Conservation (phyloP, 2,113 vertebrate genomes). For the Gymnobelideus leadbeateri region DNA sequence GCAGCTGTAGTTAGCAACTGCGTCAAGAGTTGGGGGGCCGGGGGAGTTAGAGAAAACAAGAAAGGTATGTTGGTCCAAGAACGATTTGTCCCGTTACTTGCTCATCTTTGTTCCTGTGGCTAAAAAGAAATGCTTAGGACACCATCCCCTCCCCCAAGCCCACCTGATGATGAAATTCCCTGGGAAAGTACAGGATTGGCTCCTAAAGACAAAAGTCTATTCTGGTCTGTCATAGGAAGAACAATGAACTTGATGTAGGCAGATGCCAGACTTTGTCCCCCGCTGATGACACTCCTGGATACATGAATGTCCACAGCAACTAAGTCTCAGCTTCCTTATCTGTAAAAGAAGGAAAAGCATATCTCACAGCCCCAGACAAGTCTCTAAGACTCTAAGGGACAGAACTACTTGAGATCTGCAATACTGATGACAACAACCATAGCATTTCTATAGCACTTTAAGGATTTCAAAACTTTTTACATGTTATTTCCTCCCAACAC, state of each 20-base stretch:
- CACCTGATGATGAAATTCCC: slow-evolving; percentile 24
- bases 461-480: not conserved
- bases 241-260: not conserved
- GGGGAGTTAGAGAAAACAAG: not conserved
- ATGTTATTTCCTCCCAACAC: not conserved
- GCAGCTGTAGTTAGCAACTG: slow-evolving; percentile 71
- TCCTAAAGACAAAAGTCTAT: not conserved
- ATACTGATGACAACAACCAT: not conserved
- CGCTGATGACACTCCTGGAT: not conserved
- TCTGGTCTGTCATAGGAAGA: not conserved
- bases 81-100: slow-evolving; percentile 68
- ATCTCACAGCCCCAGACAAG: not conserved
- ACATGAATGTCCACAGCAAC: not conserved
- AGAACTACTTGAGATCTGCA: not conserved
- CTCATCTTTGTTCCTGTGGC: slow-evolving; percentile 65
- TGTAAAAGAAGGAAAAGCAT: not conserved
- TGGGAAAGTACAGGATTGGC: not conserved
- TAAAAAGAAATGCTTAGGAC: slow-evolving; percentile 38
- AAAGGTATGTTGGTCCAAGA: slow-evolving; percentile 56
- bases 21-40: slow-evolving; percentile 31
- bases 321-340: not conserved
- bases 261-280: not conserved
- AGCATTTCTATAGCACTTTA: not conserved
- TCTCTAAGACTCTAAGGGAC: not conserved
- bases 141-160: slow-evolving; percentile 6